These are phyloP conservation scores for Dastarcus helophoroides DNA, from an alignment of 2,888 invertebrate genomes.

Conservation along the genomic window DNA sequence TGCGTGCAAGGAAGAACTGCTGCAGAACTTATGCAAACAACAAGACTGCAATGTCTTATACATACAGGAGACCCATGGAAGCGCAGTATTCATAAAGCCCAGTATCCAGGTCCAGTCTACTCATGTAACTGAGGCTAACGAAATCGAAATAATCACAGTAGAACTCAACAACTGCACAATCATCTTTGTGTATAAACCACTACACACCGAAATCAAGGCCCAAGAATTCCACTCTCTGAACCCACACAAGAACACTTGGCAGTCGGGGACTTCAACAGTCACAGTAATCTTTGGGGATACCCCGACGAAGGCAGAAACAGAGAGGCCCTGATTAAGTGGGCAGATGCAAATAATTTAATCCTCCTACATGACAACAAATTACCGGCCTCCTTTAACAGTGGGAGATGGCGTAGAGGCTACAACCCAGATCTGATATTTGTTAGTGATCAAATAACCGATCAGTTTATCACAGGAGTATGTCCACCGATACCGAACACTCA, in stretches of 20 bases:
- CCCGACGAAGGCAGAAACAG: conserved; percentile 3
- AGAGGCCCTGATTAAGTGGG: conserved; percentile 5
- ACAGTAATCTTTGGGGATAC: conserved; percentile 7
- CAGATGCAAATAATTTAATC: not conserved
- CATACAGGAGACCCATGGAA: conserved; percentile 7
- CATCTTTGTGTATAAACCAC: conserved; percentile 6
- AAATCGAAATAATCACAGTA: conserved; percentile 7
- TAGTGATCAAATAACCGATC: not conserved
- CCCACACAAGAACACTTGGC: conserved; percentile 2
- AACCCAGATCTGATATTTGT: conserved; percentile 6
- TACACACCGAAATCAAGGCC: conserved; percentile 3
- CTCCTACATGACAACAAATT: conserved; percentile 2
- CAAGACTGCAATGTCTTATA: conserved; percentile 4
- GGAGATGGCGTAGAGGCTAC: not conserved
- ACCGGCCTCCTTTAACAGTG: conserved; percentile 3
- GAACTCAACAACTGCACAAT: conserved; percentile 8
- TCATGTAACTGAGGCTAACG: conserved; percentile 2
- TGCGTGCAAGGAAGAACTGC: conserved; percentile 7
- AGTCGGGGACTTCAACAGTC: conserved; percentile 7
- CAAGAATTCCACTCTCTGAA: conserved; percentile 1
- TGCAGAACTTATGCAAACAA: conserved; percentile 3
- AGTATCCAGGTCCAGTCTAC: conserved; percentile 3
- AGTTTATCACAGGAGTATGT: not conserved
- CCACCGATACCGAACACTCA: not conserved
- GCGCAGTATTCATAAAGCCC: conserved; percentile 7